Base-by-base conservation (phyloP, 1,140 invertebrate genomes). In the Neocloeon triangulifer region DNA sequence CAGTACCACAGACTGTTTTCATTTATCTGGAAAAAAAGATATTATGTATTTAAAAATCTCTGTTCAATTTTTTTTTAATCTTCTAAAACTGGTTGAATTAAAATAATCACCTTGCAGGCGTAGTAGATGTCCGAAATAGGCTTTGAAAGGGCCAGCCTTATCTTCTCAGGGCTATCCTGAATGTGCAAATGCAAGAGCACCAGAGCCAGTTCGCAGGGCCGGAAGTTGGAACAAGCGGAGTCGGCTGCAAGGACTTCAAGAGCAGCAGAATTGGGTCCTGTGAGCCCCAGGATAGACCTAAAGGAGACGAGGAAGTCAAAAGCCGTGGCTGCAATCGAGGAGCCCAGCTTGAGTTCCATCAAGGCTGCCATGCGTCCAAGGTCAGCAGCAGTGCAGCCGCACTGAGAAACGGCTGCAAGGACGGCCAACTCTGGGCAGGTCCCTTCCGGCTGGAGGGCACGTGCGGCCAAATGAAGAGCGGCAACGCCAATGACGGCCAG, bases 381-480 rank as follows among this genome's bases (percentile, higher is more conserved):
- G 54, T 77, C 74, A 40, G 72, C 64, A 22, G 61, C 59, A 22
- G 71, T 76, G 52, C 74, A 79, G 47, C 73, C 72, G 43, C 69
- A 73, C 49, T 77, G 63, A 0, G 61, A 66, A 33, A 69, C 64
- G 5, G 62, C 64, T 18, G 68, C 63, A 46, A 59, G 13, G 25
- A 49, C 44, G 37, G 52, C 47, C 40, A 53, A 32, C 39, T 43
- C 28, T 36, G 25, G 25, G 51, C 44, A 30, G 43, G 47, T 41
- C 52, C 49, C 30, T 52, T 37, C 9, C 43, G 46, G 47, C 8
- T 45, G 49, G 36, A 59, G 46, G 43, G 60, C 51, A 30, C 47
- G 43, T 33, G 56, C 56, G 12, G 69, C 67, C 30, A 72, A 62
- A 46, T 71, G 62, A 54, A 74, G 72, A 23, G 66, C 64, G 2